These are phyloP conservation scores for Podarcis raffonei DNA, from an alignment of 2,113 vertebrate species.

Conservation along the genomic window DNA sequence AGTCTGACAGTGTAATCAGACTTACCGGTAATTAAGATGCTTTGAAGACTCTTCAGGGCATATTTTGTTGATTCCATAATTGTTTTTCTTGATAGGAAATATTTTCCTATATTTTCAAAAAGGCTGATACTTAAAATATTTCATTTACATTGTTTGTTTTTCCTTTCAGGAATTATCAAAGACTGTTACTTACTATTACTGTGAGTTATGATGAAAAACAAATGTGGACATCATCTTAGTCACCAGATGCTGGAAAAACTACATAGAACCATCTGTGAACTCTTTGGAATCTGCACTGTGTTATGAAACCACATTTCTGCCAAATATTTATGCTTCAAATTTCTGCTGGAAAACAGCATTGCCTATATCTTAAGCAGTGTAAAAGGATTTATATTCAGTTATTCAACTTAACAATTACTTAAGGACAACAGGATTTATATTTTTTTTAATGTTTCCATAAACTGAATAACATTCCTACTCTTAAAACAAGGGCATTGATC, in stretches of 20 bases:
- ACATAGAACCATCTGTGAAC: conserved; percentile 26
- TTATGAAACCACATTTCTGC: conserved; percentile 21
- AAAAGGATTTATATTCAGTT: conserved; percentile 1
- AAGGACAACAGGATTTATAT: neutral
- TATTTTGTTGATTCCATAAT: neutral
- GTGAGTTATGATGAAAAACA: conserved; percentile 30
- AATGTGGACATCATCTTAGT: neutral
- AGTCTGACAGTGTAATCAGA: too few relatives aligned
- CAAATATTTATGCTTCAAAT: conserved; percentile 32
- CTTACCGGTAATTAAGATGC: neutral
- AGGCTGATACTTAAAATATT: neutral
- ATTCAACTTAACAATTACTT: neutral
- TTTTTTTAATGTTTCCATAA: neutral
- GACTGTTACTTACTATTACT: neutral
- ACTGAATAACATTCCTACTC: neutral
- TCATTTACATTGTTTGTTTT: conserved; percentile 26
- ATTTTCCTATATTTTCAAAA: neutral
- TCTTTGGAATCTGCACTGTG: conserved; percentile 19
- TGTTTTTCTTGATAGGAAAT: neutral
- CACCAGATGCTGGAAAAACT: conserved; percentile 7
- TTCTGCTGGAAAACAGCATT: conserved; percentile 22
- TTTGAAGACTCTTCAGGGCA: neutral
- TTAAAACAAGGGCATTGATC: conserved; percentile 10
- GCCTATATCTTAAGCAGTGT: conserved; percentile 32
- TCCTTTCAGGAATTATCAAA: conserved; percentile 61